Evolutionary conservation across 1,140 invertebrate genomes (phyloP).

Genomic region (Bombus superbus): DNA sequence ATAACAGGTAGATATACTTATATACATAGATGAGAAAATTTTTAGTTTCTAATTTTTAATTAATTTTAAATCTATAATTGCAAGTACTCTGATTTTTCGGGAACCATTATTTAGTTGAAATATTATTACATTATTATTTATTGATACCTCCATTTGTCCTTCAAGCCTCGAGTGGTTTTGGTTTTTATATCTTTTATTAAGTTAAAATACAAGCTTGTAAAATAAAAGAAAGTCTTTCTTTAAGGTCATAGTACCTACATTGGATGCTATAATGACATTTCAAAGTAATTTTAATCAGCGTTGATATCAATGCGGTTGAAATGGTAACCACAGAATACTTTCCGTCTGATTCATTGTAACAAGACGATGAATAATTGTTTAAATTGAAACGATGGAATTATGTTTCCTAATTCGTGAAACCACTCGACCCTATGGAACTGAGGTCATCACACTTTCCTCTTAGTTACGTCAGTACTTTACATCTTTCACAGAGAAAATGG

Average conservation of each 20-base stretch:
- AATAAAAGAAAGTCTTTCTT: neutral
- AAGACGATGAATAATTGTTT: conserved; percentile 65
- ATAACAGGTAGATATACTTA: neutral
- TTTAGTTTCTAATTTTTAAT: neutral
- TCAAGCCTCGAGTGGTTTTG: no score
- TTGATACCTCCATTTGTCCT: no score
- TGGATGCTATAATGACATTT: neutral
- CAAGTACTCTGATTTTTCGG: neutral
- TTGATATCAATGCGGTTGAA: conserved; percentile 14
- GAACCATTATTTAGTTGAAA: no score
- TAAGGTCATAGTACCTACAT: neutral
- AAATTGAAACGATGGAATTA: conserved; percentile 74
- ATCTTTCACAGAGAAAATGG: neutral
- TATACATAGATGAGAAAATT: no score
- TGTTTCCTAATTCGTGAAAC: conserved; percentile 77
- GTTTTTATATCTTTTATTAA: no score
- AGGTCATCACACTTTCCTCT: conserved; percentile 53
- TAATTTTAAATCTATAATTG: neutral
- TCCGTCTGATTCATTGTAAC: conserved; percentile 45
- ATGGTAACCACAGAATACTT: conserved; percentile 33
- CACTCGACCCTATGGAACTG: conserved; percentile 60
- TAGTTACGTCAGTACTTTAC: neutral
- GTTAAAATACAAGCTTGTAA: neutral
- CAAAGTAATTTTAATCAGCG: conserved; percentile 9
- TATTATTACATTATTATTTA: no score